Percentiles rank a stretch among this genome's conserved stretches.
Evolutionary conservation across 2,797 vertebrate species (phyloP).

Genomic region (Saxicola maurus): DNA sequence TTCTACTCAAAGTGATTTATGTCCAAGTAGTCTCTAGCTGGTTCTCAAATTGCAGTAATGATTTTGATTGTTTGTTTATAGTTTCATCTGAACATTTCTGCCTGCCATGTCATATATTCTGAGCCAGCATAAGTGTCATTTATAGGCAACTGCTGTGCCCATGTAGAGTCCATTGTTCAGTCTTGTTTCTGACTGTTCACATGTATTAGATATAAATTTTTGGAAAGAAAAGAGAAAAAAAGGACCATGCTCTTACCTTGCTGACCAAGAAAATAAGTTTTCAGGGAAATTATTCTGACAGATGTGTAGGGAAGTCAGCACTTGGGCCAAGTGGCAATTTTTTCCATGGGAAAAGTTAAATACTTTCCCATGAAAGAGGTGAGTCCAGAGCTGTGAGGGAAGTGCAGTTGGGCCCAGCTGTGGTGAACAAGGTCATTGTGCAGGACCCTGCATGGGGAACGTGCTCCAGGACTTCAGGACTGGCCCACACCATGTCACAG

Average conservation of each 20-base stretch:
- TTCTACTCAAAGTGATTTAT: constrained; percentile 29
- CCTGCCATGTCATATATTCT: neutral
- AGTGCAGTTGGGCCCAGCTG: neutral
- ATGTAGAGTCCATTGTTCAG: neutral
- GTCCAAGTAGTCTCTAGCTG: neutral
- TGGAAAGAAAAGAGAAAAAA: neutral
- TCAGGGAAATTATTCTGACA: neutral
- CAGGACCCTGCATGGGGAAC: neutral
- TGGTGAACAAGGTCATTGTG: neutral
- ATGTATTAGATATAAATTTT: neutral
- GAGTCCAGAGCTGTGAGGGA: neutral
- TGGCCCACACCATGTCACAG: neutral
- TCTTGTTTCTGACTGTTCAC: neutral
- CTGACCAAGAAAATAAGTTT: neutral
- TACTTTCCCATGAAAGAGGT: neutral
- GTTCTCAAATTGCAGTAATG: constrained; percentile 15
- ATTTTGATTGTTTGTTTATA: constrained; percentile 27
- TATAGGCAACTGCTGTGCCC: neutral
- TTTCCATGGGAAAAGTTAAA: neutral
- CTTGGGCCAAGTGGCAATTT: neutral
- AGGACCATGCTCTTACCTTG: neutral
- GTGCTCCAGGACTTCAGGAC: neutral
- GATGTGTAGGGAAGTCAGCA: neutral
- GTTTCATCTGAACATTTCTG: constrained; percentile 6
- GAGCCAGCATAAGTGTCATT: neutral